phyloP scores from a whole-genome alignment of 2,797 vertebrate genomes.

The Ciconia nigra region DNA sequence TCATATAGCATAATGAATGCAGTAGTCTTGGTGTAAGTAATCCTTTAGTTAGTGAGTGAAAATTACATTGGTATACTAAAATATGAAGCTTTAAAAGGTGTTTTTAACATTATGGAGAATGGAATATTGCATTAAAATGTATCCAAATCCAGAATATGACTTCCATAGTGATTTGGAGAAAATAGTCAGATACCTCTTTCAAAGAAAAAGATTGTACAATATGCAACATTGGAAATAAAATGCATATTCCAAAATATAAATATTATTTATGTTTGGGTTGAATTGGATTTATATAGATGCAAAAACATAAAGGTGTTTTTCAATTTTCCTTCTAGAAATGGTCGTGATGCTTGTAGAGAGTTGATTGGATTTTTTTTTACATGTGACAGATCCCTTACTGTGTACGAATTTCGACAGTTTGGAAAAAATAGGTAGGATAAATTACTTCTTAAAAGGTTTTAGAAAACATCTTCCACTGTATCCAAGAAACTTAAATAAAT shows the following conservation, averaged over 20 bases:
- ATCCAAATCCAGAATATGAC: neutral
- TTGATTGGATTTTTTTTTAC: conserved; percentile 80
- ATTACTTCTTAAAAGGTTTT: neutral
- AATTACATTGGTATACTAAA: neutral
- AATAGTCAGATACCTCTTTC: neutral
- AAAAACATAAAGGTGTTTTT: neutral
- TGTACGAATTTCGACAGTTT: conserved; percentile 82
- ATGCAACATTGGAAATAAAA: neutral
- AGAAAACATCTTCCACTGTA: neutral
- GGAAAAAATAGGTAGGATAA: conserved; percentile 79
- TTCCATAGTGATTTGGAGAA: neutral
- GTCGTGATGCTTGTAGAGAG: conserved; percentile 79
- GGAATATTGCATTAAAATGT: neutral
- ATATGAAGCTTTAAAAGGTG: neutral
- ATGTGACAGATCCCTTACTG: conserved; percentile 75
- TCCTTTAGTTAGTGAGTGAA: neutral
- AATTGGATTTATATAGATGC: neutral
- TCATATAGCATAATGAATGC: neutral
- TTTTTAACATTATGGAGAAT: neutral
- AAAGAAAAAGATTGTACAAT: neutral
- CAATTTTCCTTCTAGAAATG: conserved; percentile 72
- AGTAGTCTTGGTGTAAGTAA: neutral
- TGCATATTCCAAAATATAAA: neutral
- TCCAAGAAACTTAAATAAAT: neutral
- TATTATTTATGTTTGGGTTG: neutral